Evolutionary conservation across 2,888 invertebrate genomes (phyloP), one percentile per base, ranked within the genome.

Genomic region (Drosophila neutralis): DNA sequence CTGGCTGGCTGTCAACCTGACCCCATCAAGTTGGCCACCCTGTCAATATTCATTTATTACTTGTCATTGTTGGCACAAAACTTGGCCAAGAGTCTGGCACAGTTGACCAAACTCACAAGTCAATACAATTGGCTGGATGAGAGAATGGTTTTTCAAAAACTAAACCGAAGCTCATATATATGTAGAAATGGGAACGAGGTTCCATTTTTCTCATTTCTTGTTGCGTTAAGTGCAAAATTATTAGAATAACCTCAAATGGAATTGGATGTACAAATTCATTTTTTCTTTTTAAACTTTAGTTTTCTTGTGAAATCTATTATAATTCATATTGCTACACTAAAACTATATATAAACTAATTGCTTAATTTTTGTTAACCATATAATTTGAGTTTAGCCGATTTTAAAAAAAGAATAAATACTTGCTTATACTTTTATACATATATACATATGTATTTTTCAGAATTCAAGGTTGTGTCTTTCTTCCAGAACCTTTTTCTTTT

Each of bases 11-110:
- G 58, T 27, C 58, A 72, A 58, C 60, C 69, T 74, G 64, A 45
- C 71, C 78, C 71, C 67, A 52, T 11, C 56, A n/a, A n/a, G 8
- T 38, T 51, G 53, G 49, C 71, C 70, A 62, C 48, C 71, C 85
- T 85, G 85, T 85, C 85, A 85, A 90, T 90, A 88, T 90, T 90
- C 90, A 90, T 85, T 85, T 88, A 85, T 85, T 76, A 86, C 75
- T 90, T 80, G 73, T 80, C 86, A 67, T 82, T 73, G 69, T 72
- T 80, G 78, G 67, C 54, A 69, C 52, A 62, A 76, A 82, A 82
- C 65, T 69, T 80, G 69, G 65, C 58, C 74, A 69, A 80, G 58
- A 52, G 21, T 31, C 40, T 67, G 65, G 59, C 68, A 61, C 66
- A 59, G 53, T 59, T 78, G 61, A 52, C 40, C 54, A 66, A 78